Percentiles rank a stretch among this genome's conserved stretches.
Conservation (phyloP, 2,888 invertebrate genomes). For the Seira sanloemensis region DNA sequence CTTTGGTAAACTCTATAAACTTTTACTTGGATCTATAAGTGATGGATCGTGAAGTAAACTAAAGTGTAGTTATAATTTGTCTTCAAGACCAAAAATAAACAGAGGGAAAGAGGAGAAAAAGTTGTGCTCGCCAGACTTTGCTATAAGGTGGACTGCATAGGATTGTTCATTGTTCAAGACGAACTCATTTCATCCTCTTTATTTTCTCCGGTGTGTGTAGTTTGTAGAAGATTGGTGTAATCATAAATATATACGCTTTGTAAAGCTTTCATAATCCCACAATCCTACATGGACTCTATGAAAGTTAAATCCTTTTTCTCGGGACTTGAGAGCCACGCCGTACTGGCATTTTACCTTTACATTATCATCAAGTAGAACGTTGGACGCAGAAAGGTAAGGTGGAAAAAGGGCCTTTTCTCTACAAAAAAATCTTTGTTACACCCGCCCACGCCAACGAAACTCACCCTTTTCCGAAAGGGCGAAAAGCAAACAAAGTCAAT, state of each 20-base stretch:
- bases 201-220: no score
- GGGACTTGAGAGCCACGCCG: not conserved
- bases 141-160: no score
- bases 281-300: constrained; percentile 17
- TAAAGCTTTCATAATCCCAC: not conserved
- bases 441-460: not conserved
- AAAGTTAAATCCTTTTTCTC: not conserved
- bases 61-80: not conserved
- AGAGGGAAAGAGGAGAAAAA: no score
- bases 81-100: not conserved
- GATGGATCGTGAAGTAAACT: no score
- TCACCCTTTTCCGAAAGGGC: not conserved
- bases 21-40: not conserved
- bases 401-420: not conserved
- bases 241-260: no score
- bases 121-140: no score
- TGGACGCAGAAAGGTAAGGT: no score
- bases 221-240: no score
- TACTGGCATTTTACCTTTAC: not conserved
- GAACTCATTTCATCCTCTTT: no score
- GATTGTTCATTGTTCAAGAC: no score
- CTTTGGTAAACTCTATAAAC: not conserved
- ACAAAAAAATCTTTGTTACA: constrained; percentile 9
- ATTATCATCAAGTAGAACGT: no score
- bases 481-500: not conserved